Percentiles rank a stretch among this genome's conserved stretches.
These are phyloP conservation scores for Drosophila fulvimacula DNA, from an alignment of 2,888 invertebrate genomes.

Conservation along the genomic window DNA sequence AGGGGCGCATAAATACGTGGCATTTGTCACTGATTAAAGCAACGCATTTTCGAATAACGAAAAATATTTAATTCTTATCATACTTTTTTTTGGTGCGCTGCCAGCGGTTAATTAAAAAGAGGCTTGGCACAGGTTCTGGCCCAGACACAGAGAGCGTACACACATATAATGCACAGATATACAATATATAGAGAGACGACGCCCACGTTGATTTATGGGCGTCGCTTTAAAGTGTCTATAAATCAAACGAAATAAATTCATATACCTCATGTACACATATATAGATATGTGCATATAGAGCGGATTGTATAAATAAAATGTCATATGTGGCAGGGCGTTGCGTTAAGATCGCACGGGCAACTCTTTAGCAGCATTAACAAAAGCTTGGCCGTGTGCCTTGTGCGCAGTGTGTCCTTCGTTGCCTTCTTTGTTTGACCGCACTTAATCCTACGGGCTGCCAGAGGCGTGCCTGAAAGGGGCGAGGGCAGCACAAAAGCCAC, in stretches of 20 bases:
- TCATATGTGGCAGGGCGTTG: constrained; percentile 23
- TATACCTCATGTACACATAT: constrained; percentile 4
- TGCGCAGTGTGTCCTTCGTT: constrained; percentile 44
- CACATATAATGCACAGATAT: neutral
- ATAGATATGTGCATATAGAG: neutral
- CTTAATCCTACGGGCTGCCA: constrained; percentile 56
- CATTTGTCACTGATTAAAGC: constrained; percentile 46
- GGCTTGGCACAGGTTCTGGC: constrained; percentile 47
- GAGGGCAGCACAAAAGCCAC: constrained; percentile 37
- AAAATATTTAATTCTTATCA: constrained; percentile 39
- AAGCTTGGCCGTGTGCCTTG: constrained; percentile 52
- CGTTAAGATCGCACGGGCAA: constrained; percentile 51
- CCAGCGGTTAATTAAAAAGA: constrained; percentile 52
- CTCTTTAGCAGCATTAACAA: constrained; percentile 80
- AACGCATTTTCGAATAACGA: constrained; percentile 23
- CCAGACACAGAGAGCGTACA: constrained; percentile 18
- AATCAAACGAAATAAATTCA: constrained; percentile 66
- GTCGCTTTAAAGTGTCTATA: constrained; percentile 63
- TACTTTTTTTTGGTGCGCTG: constrained; percentile 7
- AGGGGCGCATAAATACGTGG: constrained; percentile 6
- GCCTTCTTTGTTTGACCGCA: constrained; percentile 77
- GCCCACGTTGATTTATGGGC: constrained; percentile 71
- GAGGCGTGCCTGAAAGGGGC: neutral
- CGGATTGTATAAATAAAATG: constrained; percentile 38
- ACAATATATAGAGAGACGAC: constrained; percentile 16